Evolutionary conservation across 2,797 vertebrate species (phyloP), one percentile per base, ranked within the genome.

Genomic region (Zenarchopterus dispar): DNA sequence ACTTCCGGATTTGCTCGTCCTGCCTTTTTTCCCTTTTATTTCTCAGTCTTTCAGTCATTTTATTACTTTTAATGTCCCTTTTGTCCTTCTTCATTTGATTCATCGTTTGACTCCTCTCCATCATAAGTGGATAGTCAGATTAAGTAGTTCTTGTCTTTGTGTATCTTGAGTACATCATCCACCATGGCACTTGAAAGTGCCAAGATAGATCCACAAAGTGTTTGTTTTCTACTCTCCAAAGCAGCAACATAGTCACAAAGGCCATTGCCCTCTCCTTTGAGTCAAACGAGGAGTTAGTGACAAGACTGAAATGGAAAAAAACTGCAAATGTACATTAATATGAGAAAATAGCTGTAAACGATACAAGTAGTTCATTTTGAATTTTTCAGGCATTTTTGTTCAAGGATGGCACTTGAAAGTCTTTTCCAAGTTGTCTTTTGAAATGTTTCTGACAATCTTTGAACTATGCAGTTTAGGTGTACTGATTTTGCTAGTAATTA

Each of bases 101-200:
- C 59, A 62, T 84, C 64, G 71, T 84, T 75, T 67, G 41, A 49
- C 72, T 77, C 63, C 64, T 80, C 65, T 78, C 64, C 69, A 65
- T 56, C 61, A 26, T 7, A 68, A 88, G 90, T 82, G 88, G 81
- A 72, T 65, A 28, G 66, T 76, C 63, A 64, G 56, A 58, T 52
- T 84, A 83, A 89, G 88, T 84, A 82, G 66, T 82, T 73, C 83
- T 92, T 88, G 83, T 91, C 88, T 86, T 86, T 88, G 85, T 67
- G 46, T n/a, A 1, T 49, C 65, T 79, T 48, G 50, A 61, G 67
- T 58, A 67, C 36, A 48, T 73, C 52, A 53, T 67, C 69, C 58
- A 81, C 73, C 59, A 85, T 82, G 78, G 62, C 83, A 64, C 86
- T 88, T 55, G 23, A 82, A 77, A 75, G 61, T 59, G 63, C 43